phyloP scores from a whole-genome alignment of 2,888 invertebrate species.

The Geotrupes spiniger region DNA sequence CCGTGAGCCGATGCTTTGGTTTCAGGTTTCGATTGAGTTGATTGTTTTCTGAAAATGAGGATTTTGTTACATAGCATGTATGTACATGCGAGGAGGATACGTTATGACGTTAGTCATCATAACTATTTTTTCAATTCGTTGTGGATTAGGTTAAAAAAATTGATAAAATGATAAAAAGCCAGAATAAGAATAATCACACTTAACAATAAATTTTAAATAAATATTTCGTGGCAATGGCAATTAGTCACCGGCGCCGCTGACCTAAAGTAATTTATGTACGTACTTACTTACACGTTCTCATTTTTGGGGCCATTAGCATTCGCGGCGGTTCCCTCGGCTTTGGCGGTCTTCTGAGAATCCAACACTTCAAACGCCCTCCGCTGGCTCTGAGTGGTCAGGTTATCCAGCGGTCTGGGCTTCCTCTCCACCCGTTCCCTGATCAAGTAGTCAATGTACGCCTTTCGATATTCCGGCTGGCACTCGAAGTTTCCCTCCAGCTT shows the following conservation, averaged over 20 bases:
- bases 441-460: constrained; percentile 49
- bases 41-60: not conserved
- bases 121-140: too few relatives aligned
- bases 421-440: constrained; percentile 42
- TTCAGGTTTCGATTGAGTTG: constrained; percentile 3
- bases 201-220: too few relatives aligned
- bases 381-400: constrained; percentile 18
- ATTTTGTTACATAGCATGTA: not conserved
- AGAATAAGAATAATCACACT: too few relatives aligned
- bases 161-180: too few relatives aligned
- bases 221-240: too few relatives aligned
- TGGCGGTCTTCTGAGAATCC: not conserved
- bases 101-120: too few relatives aligned
- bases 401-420: constrained; percentile 33
- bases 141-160: not conserved
- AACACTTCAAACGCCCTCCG: constrained; percentile 19
- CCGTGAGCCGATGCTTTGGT: constrained; percentile 7
- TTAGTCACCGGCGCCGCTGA: too few relatives aligned
- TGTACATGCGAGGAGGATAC: too few relatives aligned
- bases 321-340: not conserved
- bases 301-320: constrained; percentile 3
- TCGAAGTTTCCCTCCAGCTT: constrained; percentile 42
- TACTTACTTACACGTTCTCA: constrained; percentile 24
- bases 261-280: constrained; percentile 9
- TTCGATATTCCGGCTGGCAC: constrained; percentile 53